Evolutionary conservation across 1,140 invertebrate species (phyloP), one percentile per base, ranked within the genome.

Genomic region (Epicauta chinensis): DNA sequence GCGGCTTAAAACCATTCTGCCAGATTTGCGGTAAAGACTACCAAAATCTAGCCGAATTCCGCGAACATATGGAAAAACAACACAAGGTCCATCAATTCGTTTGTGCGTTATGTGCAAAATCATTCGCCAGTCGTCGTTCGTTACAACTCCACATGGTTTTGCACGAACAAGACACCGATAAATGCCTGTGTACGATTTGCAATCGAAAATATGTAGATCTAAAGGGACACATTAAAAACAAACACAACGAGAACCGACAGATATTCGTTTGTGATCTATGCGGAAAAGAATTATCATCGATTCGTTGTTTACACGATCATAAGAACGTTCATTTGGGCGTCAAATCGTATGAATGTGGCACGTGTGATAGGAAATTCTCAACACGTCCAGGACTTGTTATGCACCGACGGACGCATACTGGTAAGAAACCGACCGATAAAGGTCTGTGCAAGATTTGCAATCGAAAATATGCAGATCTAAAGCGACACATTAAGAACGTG

Each of bases 231-330:
- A n/a, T n/a, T n/a, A n/a, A n/a, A n/a, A n/a, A n/a, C n/a, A n/a
- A n/a, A n/a, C n/a, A n/a, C n/a, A n/a, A n/a, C n/a, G n/a, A n/a
- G n/a, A n/a, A n/a, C n/a, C n/a, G n/a, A n/a, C n/a, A n/a, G n/a
- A n/a, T n/a, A n/a, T n/a, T n/a, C n/a, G n/a, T n/a, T n/a, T 84
- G 82, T 67, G 77, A 81, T 55, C 78, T 86, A 16, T 90, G 89
- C n/a, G n/a, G n/a, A n/a, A n/a, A n/a, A n/a, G n/a, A n/a, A n/a
- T n/a, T n/a, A n/a, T n/a, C n/a, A n/a, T n/a, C n/a, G n/a, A n/a
- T n/a, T n/a, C n/a, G n/a, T n/a, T n/a, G 61, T 61, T 34, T 49
- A 55, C 14, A 66, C 58, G 3, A 66, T 62, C 44, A 61, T 58
- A 15, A 63, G 42, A 69, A 81, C 13, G 82, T 83, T 11, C 84